Percentiles rank a stretch among this genome's conserved stretches.
phyloP scores from a whole-genome alignment of 1,140 invertebrate species.

The Brachionus asplanchnoidis region DNA sequence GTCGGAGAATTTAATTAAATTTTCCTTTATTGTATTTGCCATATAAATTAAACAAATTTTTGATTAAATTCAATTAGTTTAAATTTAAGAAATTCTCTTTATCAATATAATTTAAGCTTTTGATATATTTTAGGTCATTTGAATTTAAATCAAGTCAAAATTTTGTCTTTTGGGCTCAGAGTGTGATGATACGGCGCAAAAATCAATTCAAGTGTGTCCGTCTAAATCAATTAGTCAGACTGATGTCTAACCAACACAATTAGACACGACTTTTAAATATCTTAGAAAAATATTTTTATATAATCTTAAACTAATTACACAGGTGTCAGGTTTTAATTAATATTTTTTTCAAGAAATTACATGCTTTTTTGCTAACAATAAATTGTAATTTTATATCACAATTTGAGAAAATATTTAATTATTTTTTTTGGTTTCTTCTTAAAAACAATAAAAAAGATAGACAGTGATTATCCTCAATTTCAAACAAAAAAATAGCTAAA shows the following conservation, averaged over 20 bases:
- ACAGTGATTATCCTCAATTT: not conserved
- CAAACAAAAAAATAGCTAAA: not conserved
- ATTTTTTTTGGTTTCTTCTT: not conserved
- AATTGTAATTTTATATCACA: constrained; percentile 11
- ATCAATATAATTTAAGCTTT: not conserved
- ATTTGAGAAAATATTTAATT: not conserved
- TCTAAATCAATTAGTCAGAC: not conserved
- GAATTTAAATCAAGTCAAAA: not conserved
- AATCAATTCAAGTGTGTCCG: not conserved
- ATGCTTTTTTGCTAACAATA: not conserved
- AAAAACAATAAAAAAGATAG: not conserved
- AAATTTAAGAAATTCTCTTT: not conserved
- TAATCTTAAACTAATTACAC: not conserved
- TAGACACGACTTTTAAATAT: not conserved
- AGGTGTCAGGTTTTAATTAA: constrained; percentile 22
- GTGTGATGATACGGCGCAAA: not conserved
- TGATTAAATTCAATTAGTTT: not conserved
- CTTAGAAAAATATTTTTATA: constrained; percentile 30
- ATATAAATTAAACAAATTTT: too few species aligned
- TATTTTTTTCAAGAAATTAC: constrained; percentile 13
- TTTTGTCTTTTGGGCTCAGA: not conserved
- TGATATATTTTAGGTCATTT: not conserved
- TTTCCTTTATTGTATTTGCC: too few species aligned
- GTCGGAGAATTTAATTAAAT: too few species aligned
- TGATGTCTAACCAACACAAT: not conserved